Base-by-base conservation (phyloP, 2,888 invertebrate genomes). In the Lochmaea crataegi region DNA sequence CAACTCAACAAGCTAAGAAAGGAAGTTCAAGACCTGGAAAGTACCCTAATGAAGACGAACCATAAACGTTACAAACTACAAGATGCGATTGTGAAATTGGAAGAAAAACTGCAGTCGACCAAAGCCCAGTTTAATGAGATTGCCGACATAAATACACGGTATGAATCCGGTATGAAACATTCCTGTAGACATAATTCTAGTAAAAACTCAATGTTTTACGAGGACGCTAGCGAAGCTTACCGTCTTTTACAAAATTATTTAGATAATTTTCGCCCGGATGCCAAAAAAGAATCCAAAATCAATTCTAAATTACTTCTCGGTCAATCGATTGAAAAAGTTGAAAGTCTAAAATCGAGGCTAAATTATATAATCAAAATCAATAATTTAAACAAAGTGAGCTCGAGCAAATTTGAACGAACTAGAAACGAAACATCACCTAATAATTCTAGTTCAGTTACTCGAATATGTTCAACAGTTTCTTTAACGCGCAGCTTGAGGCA, bases 41-140 rank as follows among this genome's bases (percentile, higher is more conserved):
- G 77, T 12, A 83, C 82, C 53, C 73, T 86, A 42, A 76, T 82
- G 38, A 75, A 82, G 58, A 83, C 85, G 2, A 86, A 86, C 72
- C 85, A 85, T 69, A 85, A 85, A 75, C 82, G 84, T 6, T 86
- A 82, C 77, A 85, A 85, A 68, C 77, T 86, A 22, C 85, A 86
- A 76, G 85, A 85, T 64, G 83, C 84, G 11, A 80, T 86, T 6
- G 83, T 84, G 11, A 74, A 76, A 11, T 84, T 85, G 85, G 85
- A 86, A 73, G 84, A 84, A 69, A 84, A 86, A 68, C 77, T 86
- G 41, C 85, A 86, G 71, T 79, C 82, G n/a, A 84, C 83, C 3
- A 85, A 85, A 75, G 83, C 83, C 2, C 84, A 84, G 65, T 80
- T 83, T 26, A 84, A 81, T 71, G 83, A 84, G 69, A 75, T 85